Base-by-base conservation (phyloP, 2,797 vertebrate genomes). In the Chromobotia macracanthus region DNA sequence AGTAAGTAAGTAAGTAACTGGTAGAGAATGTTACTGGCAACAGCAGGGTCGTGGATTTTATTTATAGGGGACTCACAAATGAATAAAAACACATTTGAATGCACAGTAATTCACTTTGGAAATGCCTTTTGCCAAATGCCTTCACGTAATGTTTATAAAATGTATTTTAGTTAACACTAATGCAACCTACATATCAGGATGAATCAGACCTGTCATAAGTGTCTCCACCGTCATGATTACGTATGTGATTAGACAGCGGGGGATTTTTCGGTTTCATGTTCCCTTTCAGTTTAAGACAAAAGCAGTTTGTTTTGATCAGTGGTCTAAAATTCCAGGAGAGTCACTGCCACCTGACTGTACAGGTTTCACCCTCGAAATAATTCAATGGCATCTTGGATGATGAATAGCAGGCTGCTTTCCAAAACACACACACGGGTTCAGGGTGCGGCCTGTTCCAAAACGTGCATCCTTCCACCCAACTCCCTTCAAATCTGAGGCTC, bases 211-310 rank as follows among this genome's bases (percentile, higher is more conserved):
- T 38, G 28, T 38, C 58, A 31, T 9, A 44, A 61, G 15, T 6
- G 25, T 10, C 3, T 38, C 16, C 16, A 64, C 31, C 28, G 16
- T 64, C 31, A 31, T 9, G 13, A n/a, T 38, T 35, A n/a, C 60
- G 16, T n/a, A 19, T 38, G 61, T 38, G 31, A 10, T 64, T 19
- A 11, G 61, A 64, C 61, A 64, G 18, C 16, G 12, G 31, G 61
- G 31, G 28, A n/a, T 38, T 64, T 58, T 58, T 38, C 18, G 3
- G 18, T 38, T 64, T 10, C 18, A 63, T 31, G 31, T 38, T 38
- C 6, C 8, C 8, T 77, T 80, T 85, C 80, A 64, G 80, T 79
- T 64, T 19, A 18, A 38, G 61, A 64, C 31, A n/a, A 64, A 38
- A 18, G 61, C 3, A 1, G 61, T 6, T 63, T 63, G 60, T 63